Evolutionary conservation across 2,888 invertebrate species (phyloP).

Genomic region (Rhingia campestris): DNA sequence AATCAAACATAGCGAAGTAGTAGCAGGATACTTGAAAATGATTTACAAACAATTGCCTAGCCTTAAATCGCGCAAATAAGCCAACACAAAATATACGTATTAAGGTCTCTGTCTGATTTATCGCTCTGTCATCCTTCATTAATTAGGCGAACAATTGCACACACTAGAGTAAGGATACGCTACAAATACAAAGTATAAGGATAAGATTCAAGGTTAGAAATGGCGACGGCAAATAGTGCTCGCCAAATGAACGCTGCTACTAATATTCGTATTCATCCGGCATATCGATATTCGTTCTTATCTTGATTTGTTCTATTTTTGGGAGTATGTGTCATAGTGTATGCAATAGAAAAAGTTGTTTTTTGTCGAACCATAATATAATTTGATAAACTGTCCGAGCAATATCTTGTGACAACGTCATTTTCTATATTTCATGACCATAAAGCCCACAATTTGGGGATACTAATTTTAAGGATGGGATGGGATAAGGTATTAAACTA

Average conservation of each 20-base stretch:
- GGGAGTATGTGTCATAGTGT: slow-evolving; percentile 12
- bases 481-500: too few relatives aligned
- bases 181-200: slow-evolving; percentile 40
- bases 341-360: too few relatives aligned
- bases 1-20: slow-evolving; percentile 7
- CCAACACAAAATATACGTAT: slow-evolving; percentile 15
- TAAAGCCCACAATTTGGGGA: too few relatives aligned
- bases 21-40: slow-evolving; percentile 7
- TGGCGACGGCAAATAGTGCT: slow-evolving; percentile 17
- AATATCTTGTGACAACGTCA: too few relatives aligned
- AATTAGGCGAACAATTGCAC: slow-evolving; percentile 28
- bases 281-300: slow-evolving; percentile 15
- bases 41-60: slow-evolving; percentile 10
- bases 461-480: too few relatives aligned
- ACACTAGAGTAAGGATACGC: slow-evolving; percentile 38
- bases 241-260: not conserved
- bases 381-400: too few relatives aligned
- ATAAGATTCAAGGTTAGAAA: slow-evolving; percentile 36
- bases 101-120: slow-evolving; percentile 34
- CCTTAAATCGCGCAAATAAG: slow-evolving; percentile 35
- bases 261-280: slow-evolving; percentile 37
- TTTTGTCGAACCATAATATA: too few relatives aligned
- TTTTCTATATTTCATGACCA: too few relatives aligned
- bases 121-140: slow-evolving; percentile 31
- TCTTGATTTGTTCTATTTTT: slow-evolving; percentile 29